Evolutionary conservation across 2,888 invertebrate genomes (phyloP).

Genomic region (Clivina fossor): DNA sequence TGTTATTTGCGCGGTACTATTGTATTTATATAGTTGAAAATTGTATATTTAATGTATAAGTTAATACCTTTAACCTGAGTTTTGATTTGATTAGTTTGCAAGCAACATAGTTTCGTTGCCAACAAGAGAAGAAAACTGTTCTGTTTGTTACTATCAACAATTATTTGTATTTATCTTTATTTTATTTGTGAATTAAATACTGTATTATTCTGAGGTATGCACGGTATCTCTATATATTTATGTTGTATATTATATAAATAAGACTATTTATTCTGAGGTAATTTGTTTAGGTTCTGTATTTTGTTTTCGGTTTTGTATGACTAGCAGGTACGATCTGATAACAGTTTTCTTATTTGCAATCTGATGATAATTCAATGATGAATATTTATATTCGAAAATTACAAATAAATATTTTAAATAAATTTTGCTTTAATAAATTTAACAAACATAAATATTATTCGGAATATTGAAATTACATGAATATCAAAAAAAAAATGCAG

Average conservation of each 20-base stretch:
- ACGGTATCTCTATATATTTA: constrained; percentile 17
- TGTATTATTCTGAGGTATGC: constrained; percentile 23
- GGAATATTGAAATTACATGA: too few relatives aligned
- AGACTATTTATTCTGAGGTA: constrained; percentile 17
- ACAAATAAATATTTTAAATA: too few relatives aligned
- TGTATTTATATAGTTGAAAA: background rate
- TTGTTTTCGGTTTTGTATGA: constrained; percentile 20
- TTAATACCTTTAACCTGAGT: constrained; percentile 25
- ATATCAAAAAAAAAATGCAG: too few relatives aligned
- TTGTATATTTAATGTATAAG: constrained; percentile 19
- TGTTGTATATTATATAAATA: constrained; percentile 10
- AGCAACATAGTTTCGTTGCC: constrained; percentile 12
- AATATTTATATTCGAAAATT: constrained; percentile 18
- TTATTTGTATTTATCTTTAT: background rate
- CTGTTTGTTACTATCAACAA: background rate
- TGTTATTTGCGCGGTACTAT: too few relatives aligned
- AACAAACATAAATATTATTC: too few relatives aligned
- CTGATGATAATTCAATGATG: constrained; percentile 12
- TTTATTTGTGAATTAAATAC: constrained; percentile 5
- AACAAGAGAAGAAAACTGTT: background rate
- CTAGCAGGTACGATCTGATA: constrained; percentile 31
- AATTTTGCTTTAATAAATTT: too few relatives aligned
- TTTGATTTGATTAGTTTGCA: constrained; percentile 22
- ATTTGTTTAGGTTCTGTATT: constrained; percentile 28
- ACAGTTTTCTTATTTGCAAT: too few relatives aligned